Conservation (phyloP, 1,140 invertebrate species). For the Pseudomyrmex gracilis region DNA sequence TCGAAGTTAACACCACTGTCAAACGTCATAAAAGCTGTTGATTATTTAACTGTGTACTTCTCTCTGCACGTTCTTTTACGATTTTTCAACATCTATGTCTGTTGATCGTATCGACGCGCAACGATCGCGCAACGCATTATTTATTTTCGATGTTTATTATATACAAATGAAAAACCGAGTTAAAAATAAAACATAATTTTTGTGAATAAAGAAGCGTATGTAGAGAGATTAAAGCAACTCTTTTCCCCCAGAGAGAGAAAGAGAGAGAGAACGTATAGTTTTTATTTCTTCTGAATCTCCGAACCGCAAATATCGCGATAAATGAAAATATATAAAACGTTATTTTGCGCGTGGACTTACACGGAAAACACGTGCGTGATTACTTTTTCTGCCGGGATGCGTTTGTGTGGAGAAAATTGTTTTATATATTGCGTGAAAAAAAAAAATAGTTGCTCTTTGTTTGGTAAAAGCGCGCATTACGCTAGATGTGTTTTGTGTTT, state of each 20-base stretch:
- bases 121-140: no score
- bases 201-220: no score
- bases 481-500: no score
- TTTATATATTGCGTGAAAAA: neutral
- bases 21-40: neutral
- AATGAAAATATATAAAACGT: slow-evolving; percentile 44
- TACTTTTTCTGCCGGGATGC: neutral
- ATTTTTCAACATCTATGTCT: neutral
- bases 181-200: neutral
- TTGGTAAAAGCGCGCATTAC: neutral
- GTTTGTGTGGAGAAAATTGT: slow-evolving; percentile 7
- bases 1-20: slow-evolving; percentile 18
- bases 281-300: neutral
- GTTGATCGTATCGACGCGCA: no score
- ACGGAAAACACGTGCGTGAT: neutral
- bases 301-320: slow-evolving; percentile 6
- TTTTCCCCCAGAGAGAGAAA: neutral
- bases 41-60: neutral
- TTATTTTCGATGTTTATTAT: no score
- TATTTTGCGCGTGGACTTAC: neutral
- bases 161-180: no score
- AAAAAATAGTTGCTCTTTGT: neutral
- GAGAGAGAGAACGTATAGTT: slow-evolving; percentile 7
- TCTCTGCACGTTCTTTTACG: neutral
- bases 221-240: slow-evolving; percentile 30